Evolutionary conservation across 2,113 vertebrate species (phyloP), one percentile per base, ranked within the genome.

Genomic region (Xenopus borealis): DNA sequence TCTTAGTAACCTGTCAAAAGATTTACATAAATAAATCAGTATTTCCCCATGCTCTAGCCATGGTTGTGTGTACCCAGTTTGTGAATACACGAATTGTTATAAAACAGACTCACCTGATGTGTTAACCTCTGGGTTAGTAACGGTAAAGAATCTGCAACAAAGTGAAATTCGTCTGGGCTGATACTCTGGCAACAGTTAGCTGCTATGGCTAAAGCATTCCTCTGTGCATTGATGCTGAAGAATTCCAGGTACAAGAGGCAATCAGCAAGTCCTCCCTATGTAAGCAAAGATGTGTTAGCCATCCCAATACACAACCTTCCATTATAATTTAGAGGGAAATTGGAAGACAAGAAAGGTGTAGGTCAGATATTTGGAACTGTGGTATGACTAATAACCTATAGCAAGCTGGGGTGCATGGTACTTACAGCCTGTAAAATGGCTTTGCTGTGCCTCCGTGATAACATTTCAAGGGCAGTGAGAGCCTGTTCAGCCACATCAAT

Each of bases 101-200:
- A 58, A 58, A 17, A 19, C 9, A 58, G n/a, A 78, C 81, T 89
- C 87, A 98, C 97, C 95, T 98, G 97, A 87, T 98, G 97, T 63
- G 96, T 96, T 79, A 99, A 90, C 86, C 97, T 95, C 91, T 98
- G 97, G 64, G 97, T 98, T 82, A 99, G 92, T 85, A 99, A 85
- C 47, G 97, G 97, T 81, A 99, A 89, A 72, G 97, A 99, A 84
- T 99, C 97, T 63, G 95, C 95, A 78, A 99, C 97, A 87, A 99
- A 98, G 92, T 99, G 96, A 88, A 99, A 99, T 85, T 99, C 97
- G 71, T 98, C 97, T 71, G 96, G 94, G 18, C 96, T 98, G 82
- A 99, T 98, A 81, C 96, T 98, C 91, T 99, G 97, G 86, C 97
- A 99, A 90, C 97, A 99, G 88, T 99, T 98, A 78, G 97, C 97